Evolutionary conservation across 2,113 vertebrate species (phyloP), one percentile per base, ranked within the genome.

Genomic region (Leptocoma aspasia): DNA sequence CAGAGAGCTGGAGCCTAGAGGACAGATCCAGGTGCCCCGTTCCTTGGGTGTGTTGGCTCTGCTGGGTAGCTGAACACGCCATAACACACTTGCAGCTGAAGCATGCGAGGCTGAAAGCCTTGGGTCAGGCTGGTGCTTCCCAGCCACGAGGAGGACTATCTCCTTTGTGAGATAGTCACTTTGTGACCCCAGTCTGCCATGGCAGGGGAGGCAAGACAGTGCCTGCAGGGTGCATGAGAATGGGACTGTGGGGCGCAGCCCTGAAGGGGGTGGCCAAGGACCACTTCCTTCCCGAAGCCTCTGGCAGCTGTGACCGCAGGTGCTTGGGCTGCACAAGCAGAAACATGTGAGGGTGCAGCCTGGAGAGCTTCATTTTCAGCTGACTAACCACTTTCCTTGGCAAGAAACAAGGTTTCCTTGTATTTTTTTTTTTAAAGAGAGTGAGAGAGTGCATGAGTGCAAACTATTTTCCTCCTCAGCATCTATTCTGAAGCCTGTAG

Each of bases 361-460:
- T 26, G 75, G 24, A 87, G 39, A 82, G 44, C 76, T 94, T 77
- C 2, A 0, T 82, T 94, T 94, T 86, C 68, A 92, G 87, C 92
- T 96, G 92, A 93, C 82, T 90, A 95, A 95, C 88, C 28, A 81
- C 61, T 54, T 89, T 82, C 18, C 41, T 95, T 89, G 93, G 93
- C 94, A 95, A 90, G 75, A 86, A 87, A 52, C 33, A 73, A 37
- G 11, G 13, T 66, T 93, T 92, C 85, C 85, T 90, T 66, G 7
- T 59, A 37, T 31, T 72, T 77, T 57, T 79, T 31, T 4, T 6
- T 30, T 19, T 77, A 56, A 12, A 68, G 21, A 30, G 22, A 24
- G 42, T 64, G 22, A 7, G 47, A 69, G 28, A 59, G 64, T 24
- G 12, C 35, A 13, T 3, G 11, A n/a, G 27, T 39, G 44, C 22